Evolutionary conservation across 1,140 invertebrate genomes (phyloP), one percentile per base, ranked within the genome.

Genomic region (Adelges cooleyi): DNA sequence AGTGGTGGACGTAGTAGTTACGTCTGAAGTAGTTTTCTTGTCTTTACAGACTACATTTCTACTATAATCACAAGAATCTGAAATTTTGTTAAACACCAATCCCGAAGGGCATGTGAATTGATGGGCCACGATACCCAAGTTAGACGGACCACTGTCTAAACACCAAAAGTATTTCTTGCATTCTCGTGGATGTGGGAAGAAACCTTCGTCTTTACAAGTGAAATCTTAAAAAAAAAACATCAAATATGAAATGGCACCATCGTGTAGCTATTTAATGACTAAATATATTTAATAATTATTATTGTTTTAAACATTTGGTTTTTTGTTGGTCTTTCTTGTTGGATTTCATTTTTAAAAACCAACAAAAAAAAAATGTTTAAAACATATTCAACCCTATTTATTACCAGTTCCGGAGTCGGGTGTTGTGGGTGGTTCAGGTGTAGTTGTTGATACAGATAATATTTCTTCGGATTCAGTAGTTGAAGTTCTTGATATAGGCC

Each of bases 161-260:
- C 92, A 95, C 91, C 91, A 94, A 75, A 91, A 95, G 71, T 95
- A 95, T 72, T 94, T 94, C 73, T 92, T 91, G 75, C 92, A 95
- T 72, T 94, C 90, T 33, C 86, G 80, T 1, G 91, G 90, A 77
- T 95, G 90, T n/a, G 86, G 84, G 76, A 86, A 95, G 76, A 95
- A 95, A 42, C 92, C 92, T 80, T 95, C 92, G 67, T 94, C 90
- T 71, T 87, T 87, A 71, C 92, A 95, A 71, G 90, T 89, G 73
- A 95, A 95, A 71, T 90, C 89, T 82, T 69, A 53, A 73, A 74
- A 59, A 65, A 69, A 46, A 22, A 15, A 53, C n/a, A 25, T 23
- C n/a, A n/a, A n/a, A n/a, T n/a, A n/a, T n/a, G n/a, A n/a, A n/a
- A n/a, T n/a, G n/a, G n/a, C n/a, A n/a, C n/a, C n/a, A n/a, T n/a